These are phyloP conservation scores for Sebastes goodei DNA, from an alignment of 2,797 vertebrate genomes.

Conservation along the genomic window DNA sequence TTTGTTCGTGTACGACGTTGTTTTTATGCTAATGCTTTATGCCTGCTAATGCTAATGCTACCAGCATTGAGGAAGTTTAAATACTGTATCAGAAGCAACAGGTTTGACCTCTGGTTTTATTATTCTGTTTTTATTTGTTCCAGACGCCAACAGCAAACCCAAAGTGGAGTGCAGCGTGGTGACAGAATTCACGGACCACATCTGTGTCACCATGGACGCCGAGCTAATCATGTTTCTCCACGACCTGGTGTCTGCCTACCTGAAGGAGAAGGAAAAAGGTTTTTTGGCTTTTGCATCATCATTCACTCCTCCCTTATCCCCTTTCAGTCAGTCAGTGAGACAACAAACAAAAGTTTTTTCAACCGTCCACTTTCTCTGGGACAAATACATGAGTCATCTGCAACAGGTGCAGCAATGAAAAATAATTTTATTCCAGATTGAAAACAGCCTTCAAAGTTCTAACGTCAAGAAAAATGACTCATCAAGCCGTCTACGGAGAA, in stretches of 20 bases:
- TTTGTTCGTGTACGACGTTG: neutral
- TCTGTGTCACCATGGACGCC: conserved; percentile 99
- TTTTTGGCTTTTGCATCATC: neutral
- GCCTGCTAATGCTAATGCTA: neutral
- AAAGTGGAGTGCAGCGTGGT: conserved; percentile 99
- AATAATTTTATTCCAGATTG: neutral
- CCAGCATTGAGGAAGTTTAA: neutral
- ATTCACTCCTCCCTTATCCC: neutral
- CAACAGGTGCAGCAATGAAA: neutral
- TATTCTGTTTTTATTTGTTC: neutral
- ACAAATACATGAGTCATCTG: neutral
- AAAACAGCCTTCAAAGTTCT: neutral
- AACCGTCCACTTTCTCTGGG: neutral
- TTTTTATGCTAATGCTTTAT: neutral
- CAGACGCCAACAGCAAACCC: conserved; percentile 89
- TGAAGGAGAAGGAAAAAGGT: conserved; percentile 99
- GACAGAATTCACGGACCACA: conserved; percentile 99
- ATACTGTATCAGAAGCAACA: fast-evolving
- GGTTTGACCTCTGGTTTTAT: neutral
- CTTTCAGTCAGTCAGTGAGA: neutral
- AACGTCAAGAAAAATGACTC: conserved; percentile 1
- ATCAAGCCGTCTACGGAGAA: neutral
- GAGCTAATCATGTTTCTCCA: conserved; percentile 99
- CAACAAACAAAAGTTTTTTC: neutral
- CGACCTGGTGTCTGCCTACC: conserved; percentile 97